These are phyloP conservation scores for Elgaria multicarinata DNA, from an alignment of 2,113 vertebrate species.

Conservation along the genomic window DNA sequence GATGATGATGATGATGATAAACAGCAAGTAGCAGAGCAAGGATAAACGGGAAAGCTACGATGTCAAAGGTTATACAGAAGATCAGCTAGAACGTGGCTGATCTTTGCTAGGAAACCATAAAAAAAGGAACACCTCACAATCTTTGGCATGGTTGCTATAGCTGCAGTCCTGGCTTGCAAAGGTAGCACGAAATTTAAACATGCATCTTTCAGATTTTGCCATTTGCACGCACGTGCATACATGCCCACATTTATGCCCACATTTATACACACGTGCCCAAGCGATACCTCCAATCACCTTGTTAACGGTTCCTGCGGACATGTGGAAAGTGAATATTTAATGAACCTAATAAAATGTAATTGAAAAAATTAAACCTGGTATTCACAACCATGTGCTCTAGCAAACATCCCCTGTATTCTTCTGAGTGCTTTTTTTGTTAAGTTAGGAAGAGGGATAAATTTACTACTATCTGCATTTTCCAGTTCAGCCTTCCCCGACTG, in stretches of 20 bases:
- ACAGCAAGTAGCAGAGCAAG: too few species aligned
- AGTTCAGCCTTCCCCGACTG: too few species aligned
- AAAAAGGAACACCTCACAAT: too few species aligned
- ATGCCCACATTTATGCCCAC: too few species aligned
- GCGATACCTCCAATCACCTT: neutral
- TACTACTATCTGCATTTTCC: neutral
- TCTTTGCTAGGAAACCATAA: neutral
- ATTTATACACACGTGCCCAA: accelerated
- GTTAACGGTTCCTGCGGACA: neutral
- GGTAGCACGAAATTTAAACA: neutral
- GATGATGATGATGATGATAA: too few species aligned
- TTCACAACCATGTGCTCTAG: constrained; percentile 16
- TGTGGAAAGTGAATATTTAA: constrained; percentile 27
- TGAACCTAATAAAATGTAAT: constrained; percentile 51
- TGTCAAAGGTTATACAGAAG: neutral
- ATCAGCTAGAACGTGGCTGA: neutral
- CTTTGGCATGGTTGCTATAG: neutral
- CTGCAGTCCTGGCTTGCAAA: neutral
- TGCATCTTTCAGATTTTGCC: neutral
- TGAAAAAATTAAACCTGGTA: constrained; percentile 31
- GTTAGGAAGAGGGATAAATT: neutral
- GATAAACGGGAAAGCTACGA: neutral
- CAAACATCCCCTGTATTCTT: constrained; percentile 7
- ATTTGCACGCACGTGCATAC: neutral
- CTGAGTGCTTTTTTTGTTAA: neutral